Conservation (phyloP, 2,113 vertebrate genomes). For the Ardeotis arabs region DNA sequence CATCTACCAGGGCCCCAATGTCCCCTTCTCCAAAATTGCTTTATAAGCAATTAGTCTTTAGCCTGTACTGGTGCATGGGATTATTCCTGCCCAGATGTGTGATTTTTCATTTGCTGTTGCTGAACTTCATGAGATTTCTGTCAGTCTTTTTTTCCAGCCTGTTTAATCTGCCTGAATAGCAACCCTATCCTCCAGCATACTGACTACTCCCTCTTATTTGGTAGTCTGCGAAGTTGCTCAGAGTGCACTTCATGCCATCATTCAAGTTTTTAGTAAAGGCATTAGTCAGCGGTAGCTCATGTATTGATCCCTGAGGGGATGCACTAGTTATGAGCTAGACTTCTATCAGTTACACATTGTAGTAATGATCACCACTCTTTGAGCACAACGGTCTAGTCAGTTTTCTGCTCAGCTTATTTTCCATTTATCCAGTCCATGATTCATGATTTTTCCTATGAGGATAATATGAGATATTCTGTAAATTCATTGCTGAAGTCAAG, state of each 20-base stretch:
- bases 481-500: neutral
- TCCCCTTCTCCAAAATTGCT: neutral
- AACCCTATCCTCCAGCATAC: neutral
- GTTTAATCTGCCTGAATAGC: fast-evolving
- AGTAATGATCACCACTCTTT: neutral
- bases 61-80: neutral
- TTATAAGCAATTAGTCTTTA: neutral
- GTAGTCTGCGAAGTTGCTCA: neutral
- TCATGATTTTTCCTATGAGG: neutral
- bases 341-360: neutral
- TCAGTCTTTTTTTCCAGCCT: neutral
- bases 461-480: neutral
- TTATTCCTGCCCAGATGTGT: neutral
- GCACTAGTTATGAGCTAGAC: neutral
- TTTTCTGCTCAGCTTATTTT: neutral
- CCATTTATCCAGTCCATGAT: neutral
- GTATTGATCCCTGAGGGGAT: neutral
- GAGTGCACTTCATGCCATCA: neutral
- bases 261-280: neutral
- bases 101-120: neutral
- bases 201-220: neutral
- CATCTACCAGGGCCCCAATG: neutral
- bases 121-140: neutral
- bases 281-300: neutral
- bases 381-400: fast-evolving